A percentile compares a stretch with the other conserved stretches of the same genome.
These are phyloP conservation scores for Tribolium madens DNA, from an alignment of 1,140 invertebrate species.

Conservation along the genomic window DNA sequence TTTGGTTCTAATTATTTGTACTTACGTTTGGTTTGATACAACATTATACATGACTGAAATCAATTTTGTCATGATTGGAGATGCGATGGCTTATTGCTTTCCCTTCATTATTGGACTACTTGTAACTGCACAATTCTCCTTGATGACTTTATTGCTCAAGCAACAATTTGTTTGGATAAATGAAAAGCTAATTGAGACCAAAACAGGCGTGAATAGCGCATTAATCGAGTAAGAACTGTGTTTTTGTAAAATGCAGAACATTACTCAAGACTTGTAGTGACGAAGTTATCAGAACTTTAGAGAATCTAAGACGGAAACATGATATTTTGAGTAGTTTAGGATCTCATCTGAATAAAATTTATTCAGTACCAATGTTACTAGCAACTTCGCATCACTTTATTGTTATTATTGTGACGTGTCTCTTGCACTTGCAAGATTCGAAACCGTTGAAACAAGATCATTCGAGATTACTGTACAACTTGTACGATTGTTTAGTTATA, in stretches of 20 bases:
- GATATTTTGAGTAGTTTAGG: neutral
- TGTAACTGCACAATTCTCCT: neutral
- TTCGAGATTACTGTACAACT: neutral
- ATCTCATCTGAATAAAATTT: constrained; percentile 3
- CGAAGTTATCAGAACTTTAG: neutral
- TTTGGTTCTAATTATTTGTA: neutral
- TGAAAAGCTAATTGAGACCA: neutral
- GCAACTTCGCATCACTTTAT: constrained; percentile 4
- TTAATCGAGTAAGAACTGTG: neutral
- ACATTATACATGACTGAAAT: neutral
- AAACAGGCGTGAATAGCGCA: neutral
- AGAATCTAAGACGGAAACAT: constrained; percentile 12
- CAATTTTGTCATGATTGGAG: constrained; percentile 18
- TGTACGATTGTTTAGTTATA: neutral
- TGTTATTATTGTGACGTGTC: neutral
- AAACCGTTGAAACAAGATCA: constrained; percentile 3
- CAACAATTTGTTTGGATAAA: constrained; percentile 14
- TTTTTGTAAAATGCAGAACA: neutral
- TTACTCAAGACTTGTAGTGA: neutral
- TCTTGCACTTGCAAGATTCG: neutral
- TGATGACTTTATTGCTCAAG: neutral
- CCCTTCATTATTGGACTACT: neutral
- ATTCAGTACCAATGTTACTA: neutral
- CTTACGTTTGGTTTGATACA: neutral
- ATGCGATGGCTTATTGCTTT: constrained; percentile 1